Conservation (phyloP, 2,888 invertebrate species). For the Sphaeridia pumilis region DNA sequence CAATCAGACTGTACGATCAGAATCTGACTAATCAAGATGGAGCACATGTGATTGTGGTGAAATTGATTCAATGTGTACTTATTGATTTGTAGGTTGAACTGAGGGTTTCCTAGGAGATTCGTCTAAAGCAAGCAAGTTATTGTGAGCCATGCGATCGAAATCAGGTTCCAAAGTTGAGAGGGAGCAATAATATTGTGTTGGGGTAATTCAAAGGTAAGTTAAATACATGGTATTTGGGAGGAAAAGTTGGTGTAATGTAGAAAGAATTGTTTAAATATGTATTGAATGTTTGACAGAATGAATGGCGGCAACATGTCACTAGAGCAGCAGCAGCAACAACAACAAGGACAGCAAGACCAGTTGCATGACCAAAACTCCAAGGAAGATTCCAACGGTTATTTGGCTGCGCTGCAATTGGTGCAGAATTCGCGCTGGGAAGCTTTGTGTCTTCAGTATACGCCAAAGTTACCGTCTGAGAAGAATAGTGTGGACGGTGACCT, state of each 20-base stretch:
- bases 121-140: no score
- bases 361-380: constrained; percentile 1
- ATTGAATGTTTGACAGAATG: constrained; percentile 1
- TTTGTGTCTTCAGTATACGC: no score
- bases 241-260: not conserved
- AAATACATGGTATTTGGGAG: not conserved
- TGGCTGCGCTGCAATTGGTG: constrained; percentile 6
- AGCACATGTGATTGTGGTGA: no score
- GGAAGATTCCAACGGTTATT: constrained; percentile 3
- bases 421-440: no score
- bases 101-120: no score
- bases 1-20: no score
- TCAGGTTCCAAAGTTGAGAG: not conserved
- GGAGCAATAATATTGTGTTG: not conserved
- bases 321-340: constrained; percentile 1
- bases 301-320: constrained; percentile 11
- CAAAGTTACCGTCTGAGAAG: no score
- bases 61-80: no score
- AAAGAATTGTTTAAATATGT: not conserved
- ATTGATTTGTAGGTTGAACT: no score
- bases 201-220: no score
- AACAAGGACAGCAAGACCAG: constrained; percentile 2
- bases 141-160: not conserved
- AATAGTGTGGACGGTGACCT: no score
- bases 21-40: no score